phyloP scores from a whole-genome alignment of 2,113 vertebrate species.

The Lasiurus cinereus region DNA sequence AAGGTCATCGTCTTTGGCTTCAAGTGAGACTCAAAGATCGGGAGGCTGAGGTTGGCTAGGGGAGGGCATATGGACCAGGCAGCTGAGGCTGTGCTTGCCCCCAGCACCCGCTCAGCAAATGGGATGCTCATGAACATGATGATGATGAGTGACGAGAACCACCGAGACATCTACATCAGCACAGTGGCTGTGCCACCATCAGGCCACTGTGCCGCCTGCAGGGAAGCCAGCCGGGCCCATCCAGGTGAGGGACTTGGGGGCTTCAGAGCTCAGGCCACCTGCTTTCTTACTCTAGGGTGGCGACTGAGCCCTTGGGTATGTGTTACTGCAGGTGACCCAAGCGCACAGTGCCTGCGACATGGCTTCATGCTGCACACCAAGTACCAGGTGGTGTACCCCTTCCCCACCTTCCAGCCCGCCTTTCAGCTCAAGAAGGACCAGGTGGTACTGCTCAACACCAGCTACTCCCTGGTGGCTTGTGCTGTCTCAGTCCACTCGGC shows the following conservation, averaged over 20 bases:
- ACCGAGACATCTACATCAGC: constrained; percentile 95
- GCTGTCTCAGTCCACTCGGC: constrained; percentile 91
- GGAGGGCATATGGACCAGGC: not conserved
- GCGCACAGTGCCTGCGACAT: constrained; percentile 92
- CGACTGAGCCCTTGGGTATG: not conserved
- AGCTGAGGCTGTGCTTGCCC: constrained; percentile 5
- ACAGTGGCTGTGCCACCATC: constrained; percentile 92
- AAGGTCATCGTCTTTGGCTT: constrained; percentile 97
- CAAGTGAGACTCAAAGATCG: constrained; percentile 88
- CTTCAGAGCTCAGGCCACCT: fast-evolving
- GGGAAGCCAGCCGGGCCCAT: constrained; percentile 83
- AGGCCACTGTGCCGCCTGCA: constrained; percentile 90
- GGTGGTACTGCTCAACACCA: constrained; percentile 96
- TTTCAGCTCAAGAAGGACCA: constrained; percentile 97
- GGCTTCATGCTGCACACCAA: constrained; percentile 95
- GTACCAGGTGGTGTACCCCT: constrained; percentile 97
- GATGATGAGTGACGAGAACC: constrained; percentile 96
- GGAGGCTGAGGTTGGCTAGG: not conserved
- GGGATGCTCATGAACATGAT: constrained; percentile 93
- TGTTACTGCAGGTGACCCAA: constrained; percentile 79
- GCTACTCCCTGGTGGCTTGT: constrained; percentile 95
- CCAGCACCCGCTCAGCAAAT: constrained; percentile 93
- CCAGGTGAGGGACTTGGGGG: constrained; percentile 75
- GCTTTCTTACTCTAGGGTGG: fast-evolving
- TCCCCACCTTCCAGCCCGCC: constrained; percentile 96